Evolutionary conservation across 2,888 invertebrate genomes (phyloP).

Genomic region (Chymomyza fuscimana): DNA sequence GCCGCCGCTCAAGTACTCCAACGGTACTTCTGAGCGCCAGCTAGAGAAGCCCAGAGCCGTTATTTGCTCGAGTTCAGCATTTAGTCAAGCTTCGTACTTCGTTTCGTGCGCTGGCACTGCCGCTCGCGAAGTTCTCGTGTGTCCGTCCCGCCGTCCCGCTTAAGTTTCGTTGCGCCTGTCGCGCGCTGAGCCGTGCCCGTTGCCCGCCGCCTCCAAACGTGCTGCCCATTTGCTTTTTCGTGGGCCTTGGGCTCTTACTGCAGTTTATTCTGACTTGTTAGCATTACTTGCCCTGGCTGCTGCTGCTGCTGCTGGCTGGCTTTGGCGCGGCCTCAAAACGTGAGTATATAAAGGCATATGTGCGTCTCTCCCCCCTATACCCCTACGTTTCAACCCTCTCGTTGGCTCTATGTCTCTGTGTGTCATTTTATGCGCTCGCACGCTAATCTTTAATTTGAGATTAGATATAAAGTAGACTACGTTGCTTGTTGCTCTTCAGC

Average conservation of each 20-base stretch:
- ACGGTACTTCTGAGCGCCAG: slow-evolving; percentile 71
- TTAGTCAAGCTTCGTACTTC: slow-evolving; percentile 71
- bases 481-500: slow-evolving; percentile 48
- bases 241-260: neutral
- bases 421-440: slow-evolving; percentile 36
- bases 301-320: slow-evolving; percentile 33
- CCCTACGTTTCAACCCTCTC: neutral
- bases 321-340: slow-evolving; percentile 68
- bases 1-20: slow-evolving; percentile 37
- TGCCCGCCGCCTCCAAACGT: slow-evolving; percentile 41
- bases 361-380: slow-evolving; percentile 9
- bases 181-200: slow-evolving; percentile 12
- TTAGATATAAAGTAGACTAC: slow-evolving; percentile 75
- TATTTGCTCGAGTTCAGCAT: slow-evolving; percentile 64
- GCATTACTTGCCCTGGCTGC: neutral
- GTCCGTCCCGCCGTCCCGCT: slow-evolving; percentile 17
- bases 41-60: slow-evolving; percentile 18
- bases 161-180: neutral
- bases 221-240: neutral
- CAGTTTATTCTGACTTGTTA: slow-evolving; percentile 4
- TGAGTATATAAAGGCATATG: slow-evolving; percentile 50
- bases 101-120: slow-evolving; percentile 48
- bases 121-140: slow-evolving; percentile 66
- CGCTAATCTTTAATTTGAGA: slow-evolving; percentile 76
- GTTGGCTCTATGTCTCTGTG: neutral